These are phyloP conservation scores for Paralichthys olivaceus DNA, from an alignment of 2,113 vertebrate species.

Conservation along the genomic window DNA sequence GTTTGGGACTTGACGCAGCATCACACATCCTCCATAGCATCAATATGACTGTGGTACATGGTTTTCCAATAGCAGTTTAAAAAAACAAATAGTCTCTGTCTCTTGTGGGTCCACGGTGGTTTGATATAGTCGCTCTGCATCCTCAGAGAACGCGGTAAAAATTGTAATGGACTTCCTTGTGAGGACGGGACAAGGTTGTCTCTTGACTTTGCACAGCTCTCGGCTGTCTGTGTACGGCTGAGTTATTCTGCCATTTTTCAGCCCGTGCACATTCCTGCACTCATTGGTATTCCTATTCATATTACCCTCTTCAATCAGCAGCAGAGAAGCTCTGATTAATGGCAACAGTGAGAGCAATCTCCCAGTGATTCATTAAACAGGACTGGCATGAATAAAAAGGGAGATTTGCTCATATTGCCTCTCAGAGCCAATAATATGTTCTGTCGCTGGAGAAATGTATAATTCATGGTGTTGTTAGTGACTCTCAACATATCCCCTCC, in stretches of 20 bases:
- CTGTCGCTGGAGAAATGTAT: constrained; percentile 70
- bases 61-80: constrained; percentile 65
- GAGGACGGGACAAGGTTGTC: constrained; percentile 54
- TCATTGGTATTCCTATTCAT: constrained; percentile 81
- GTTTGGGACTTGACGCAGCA: constrained; percentile 43
- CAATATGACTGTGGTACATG: constrained; percentile 46
- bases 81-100: constrained; percentile 48
- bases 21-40: constrained; percentile 41
- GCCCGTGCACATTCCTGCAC: constrained; percentile 60
- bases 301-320: constrained; percentile 79
- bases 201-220: constrained; percentile 60
- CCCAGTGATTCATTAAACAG: constrained; percentile 78
- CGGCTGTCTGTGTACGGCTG: constrained; percentile 46
- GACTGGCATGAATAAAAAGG: constrained; percentile 80
- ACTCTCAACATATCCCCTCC: constrained; percentile 30
- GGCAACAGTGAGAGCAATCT: constrained; percentile 78
- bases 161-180: constrained; percentile 54
- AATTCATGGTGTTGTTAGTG: constrained; percentile 79
- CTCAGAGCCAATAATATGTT: constrained; percentile 79
- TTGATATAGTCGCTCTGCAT: constrained; percentile 48
- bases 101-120: constrained; percentile 31
- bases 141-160: constrained; percentile 16
- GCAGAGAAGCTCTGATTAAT: constrained; percentile 77
- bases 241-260: constrained; percentile 66
- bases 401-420: constrained; percentile 77